These are phyloP conservation scores for Thelaira solivaga DNA, from an alignment of 2,888 invertebrate genomes.

Conservation along the genomic window DNA sequence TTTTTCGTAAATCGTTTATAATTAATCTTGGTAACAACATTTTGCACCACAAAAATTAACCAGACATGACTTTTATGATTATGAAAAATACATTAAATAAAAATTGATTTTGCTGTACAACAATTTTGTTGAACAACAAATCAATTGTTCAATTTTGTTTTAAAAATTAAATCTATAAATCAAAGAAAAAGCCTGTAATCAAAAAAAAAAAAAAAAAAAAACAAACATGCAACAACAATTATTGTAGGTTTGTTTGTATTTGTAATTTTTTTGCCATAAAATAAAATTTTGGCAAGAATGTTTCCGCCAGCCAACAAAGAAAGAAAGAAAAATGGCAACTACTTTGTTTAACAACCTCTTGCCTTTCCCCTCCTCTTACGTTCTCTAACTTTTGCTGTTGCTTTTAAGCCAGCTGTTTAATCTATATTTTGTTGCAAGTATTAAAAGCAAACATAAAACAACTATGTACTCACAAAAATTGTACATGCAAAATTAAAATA, in stretches of 20 bases:
- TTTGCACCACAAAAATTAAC: background rate
- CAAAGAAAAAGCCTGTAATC: constrained; percentile 26
- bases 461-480: background rate
- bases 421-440: constrained; percentile 41
- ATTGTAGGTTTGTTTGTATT: constrained; percentile 2
- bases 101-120: background rate
- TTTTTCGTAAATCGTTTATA: background rate
- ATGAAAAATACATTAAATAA: background rate
- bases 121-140: background rate
- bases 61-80: constrained; percentile 2
- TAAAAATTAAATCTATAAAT: constrained; percentile 32
- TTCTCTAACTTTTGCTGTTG: too few species aligned
- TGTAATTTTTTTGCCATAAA: constrained; percentile 29
- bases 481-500: background rate
- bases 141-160: constrained; percentile 5
- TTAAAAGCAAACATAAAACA: constrained; percentile 24
- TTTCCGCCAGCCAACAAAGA: constrained; percentile 28
- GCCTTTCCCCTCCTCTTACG: too few species aligned
- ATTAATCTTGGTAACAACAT: background rate
- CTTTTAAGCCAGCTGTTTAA: constrained; percentile 58
- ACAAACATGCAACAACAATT: constrained; percentile 17
- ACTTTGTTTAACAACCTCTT: constrained; percentile 28
- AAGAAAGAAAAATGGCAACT: constrained; percentile 47
- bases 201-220: background rate
- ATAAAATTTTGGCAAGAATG: constrained; percentile 43